Percentiles rank a stretch among this genome's conserved stretches.
Conservation (phyloP, 2,888 invertebrate species). For the Liodrosophila aerea region DNA sequence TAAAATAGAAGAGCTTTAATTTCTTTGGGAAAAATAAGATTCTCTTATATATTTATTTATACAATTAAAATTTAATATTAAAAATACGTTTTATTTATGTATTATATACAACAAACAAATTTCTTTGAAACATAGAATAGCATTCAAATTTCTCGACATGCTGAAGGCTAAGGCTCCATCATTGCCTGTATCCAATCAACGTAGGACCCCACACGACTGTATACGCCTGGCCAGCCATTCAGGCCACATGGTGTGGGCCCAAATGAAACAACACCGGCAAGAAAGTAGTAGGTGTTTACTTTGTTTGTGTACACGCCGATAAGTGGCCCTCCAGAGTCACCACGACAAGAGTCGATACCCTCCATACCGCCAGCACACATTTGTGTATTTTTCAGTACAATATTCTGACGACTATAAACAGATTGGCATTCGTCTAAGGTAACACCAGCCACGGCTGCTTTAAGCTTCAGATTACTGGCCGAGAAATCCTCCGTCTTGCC, state of each 20-base stretch:
- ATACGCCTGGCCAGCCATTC: slow-evolving; percentile 85
- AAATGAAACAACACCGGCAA: slow-evolving; percentile 86
- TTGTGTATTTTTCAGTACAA: slow-evolving; percentile 84
- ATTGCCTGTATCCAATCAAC: slow-evolving; percentile 84
- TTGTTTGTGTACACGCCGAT: slow-evolving; percentile 82
- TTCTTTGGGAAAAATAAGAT: too few species aligned
- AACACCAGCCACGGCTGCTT: slow-evolving; percentile 83
- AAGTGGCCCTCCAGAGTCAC: slow-evolving; percentile 87
- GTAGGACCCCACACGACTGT: too few species aligned
- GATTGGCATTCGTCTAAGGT: slow-evolving; percentile 83
- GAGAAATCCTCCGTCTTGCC: slow-evolving; percentile 84
- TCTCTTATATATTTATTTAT: too few species aligned
- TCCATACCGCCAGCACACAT: slow-evolving; percentile 85
- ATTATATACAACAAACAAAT: too few species aligned
- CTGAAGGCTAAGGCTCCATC: slow-evolving; percentile 64
- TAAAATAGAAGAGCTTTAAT: too few species aligned
- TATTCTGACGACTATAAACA: slow-evolving; percentile 83
- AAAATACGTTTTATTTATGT: too few species aligned
- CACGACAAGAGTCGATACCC: slow-evolving; percentile 84
- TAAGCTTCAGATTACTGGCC: slow-evolving; percentile 83
- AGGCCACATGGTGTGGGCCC: slow-evolving; percentile 86
- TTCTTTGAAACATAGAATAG: too few species aligned
- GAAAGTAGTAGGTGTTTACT: slow-evolving; percentile 81
- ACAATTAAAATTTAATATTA: too few species aligned
- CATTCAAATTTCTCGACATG: too few species aligned